Percentiles rank a stretch among this genome's conserved stretches.
Evolutionary conservation across 1,140 invertebrate genomes (phyloP).

Genomic region (Tachypleus tridentatus): DNA sequence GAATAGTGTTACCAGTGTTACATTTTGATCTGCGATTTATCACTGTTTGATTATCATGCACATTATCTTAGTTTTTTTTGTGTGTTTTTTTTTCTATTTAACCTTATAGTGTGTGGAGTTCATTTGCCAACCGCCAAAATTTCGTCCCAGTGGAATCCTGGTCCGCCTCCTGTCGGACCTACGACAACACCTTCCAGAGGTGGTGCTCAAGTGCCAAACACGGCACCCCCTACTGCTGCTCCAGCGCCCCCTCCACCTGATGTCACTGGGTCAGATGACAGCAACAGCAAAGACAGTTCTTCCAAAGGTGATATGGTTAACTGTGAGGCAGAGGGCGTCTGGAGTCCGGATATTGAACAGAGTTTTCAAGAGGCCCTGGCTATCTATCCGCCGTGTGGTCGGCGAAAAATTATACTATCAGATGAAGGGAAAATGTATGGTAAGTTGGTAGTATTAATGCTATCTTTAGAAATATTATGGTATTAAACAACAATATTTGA

Average conservation of each 20-base stretch:
- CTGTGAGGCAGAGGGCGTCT: constrained; percentile 94
- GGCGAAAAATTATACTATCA: constrained; percentile 97
- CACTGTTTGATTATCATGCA: too few species aligned
- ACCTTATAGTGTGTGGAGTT: background rate
- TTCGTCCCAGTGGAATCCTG: constrained; percentile 68
- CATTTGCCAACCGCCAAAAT: constrained; percentile 44
- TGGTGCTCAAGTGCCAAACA: background rate
- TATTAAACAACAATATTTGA: too few species aligned
- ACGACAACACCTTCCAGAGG: constrained; percentile 2
- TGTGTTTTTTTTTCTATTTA: too few species aligned
- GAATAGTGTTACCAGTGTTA: too few species aligned
- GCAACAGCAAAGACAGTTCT: constrained; percentile 20
- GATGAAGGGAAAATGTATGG: constrained; percentile 99
- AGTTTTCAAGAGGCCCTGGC: constrained; percentile 98
- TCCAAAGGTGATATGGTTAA: constrained; percentile 53
- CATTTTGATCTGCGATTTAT: too few species aligned
- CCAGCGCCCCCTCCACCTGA: constrained; percentile 31
- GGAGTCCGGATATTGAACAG: constrained; percentile 99
- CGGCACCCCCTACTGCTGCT: constrained; percentile 2
- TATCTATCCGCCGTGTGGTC: constrained; percentile 97
- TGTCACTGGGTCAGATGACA: constrained; percentile 33
- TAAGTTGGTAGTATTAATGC: constrained; percentile 45
- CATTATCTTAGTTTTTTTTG: too few species aligned
- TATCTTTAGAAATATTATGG: too few species aligned
- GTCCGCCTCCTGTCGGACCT: constrained; percentile 46